phyloP scores from a whole-genome alignment of 2,888 invertebrate species.

The Timema podura region DNA sequence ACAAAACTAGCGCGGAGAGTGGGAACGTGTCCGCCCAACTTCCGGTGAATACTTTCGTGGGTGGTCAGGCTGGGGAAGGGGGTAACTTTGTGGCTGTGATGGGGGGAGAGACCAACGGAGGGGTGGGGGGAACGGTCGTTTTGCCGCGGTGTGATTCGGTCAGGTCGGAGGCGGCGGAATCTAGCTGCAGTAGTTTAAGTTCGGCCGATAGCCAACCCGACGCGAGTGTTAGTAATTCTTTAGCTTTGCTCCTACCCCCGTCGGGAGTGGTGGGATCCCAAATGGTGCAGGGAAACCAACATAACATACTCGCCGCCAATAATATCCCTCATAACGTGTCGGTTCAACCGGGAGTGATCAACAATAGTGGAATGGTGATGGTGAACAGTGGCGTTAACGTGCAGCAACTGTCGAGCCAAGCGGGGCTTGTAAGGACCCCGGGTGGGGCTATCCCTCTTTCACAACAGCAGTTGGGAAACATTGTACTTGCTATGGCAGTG shows the following conservation, averaged over 20 bases:
- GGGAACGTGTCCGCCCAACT: background rate
- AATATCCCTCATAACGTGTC: constrained; percentile 19
- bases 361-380: constrained; percentile 27
- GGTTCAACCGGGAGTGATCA: constrained; percentile 18
- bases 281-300: constrained; percentile 12
- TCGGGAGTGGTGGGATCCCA: constrained; percentile 31
- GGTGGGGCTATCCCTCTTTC: constrained; percentile 23
- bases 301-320: constrained; percentile 18
- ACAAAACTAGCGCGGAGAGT: constrained; percentile 19
- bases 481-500: constrained; percentile 31
- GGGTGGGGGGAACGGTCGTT: constrained; percentile 28
- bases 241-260: constrained; percentile 40
- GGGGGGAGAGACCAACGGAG: constrained; percentile 28
- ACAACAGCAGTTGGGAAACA: constrained; percentile 30
- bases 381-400: constrained; percentile 24
- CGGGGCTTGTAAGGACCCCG: constrained; percentile 24
- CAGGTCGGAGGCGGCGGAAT: constrained; percentile 56
- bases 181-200: constrained; percentile 45
- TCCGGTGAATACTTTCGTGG: constrained; percentile 5
- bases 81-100: constrained; percentile 29
- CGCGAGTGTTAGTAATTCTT: constrained; percentile 37
- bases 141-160: constrained; percentile 53
- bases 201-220: constrained; percentile 36
- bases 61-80: constrained; percentile 26
- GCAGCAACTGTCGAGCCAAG: constrained; percentile 15